Percentiles rank a stretch among this genome's conserved stretches.
These are phyloP conservation scores for Panagrolaimus sp. DNA, from an alignment of 1,140 invertebrate genomes.

Conservation along the genomic window DNA sequence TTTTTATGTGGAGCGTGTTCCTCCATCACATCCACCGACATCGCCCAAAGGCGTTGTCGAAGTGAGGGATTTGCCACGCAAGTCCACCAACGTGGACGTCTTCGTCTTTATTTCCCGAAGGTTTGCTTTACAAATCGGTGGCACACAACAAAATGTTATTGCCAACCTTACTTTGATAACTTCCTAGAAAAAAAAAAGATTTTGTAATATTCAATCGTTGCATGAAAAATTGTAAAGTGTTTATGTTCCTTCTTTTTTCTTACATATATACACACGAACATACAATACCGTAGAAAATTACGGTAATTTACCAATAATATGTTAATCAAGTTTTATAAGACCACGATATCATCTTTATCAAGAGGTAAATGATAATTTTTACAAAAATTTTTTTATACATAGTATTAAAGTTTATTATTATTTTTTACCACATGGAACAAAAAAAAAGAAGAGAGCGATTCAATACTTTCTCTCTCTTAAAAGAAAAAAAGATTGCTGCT, in stretches of 20 bases:
- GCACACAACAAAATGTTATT: background rate
- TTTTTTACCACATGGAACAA: conserved; percentile 1
- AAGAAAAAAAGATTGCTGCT: conserved; percentile 8
- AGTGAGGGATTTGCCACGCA: conserved; percentile 7
- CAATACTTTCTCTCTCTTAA: background rate
- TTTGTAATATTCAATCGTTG: background rate
- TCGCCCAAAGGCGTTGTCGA: conserved; percentile 10
- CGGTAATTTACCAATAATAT: background rate
- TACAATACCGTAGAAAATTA: background rate
- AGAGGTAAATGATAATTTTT: background rate
- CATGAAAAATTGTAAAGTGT: conserved; percentile 2
- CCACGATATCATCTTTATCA: background rate
- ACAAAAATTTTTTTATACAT: no score
- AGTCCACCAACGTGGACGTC: conserved; percentile 2
- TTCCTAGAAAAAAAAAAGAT: background rate
- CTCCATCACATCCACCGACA: conserved; percentile 15
- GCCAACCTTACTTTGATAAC: background rate
- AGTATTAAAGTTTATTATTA: conserved; percentile 11
- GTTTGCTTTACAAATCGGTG: background rate
- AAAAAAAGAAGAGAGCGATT: conserved; percentile 12
- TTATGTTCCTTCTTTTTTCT: background rate
- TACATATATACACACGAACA: background rate
- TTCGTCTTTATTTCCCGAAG: no score
- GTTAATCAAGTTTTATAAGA: conserved; percentile 1
- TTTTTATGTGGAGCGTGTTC: conserved; percentile 13